Evolutionary conservation across 2,797 vertebrate genomes (phyloP).

Genomic region (Labeo calbasu): DNA sequence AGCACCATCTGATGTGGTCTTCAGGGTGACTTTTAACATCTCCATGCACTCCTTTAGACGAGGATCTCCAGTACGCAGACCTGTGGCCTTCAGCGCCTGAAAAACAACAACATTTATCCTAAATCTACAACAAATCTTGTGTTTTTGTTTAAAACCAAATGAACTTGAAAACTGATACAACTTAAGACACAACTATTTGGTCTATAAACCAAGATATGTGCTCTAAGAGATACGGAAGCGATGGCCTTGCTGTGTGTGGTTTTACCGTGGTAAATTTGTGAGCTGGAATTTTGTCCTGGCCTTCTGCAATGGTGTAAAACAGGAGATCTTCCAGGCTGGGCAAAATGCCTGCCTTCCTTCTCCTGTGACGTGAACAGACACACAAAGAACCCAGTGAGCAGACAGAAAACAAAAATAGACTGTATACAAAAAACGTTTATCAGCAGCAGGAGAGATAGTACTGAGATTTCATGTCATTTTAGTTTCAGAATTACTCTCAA

Average conservation of each 20-base stretch:
- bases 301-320: slow-evolving; percentile 98
- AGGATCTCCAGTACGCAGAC: slow-evolving; percentile 94
- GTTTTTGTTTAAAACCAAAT: not conserved
- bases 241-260: not conserved
- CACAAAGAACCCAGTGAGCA: slow-evolving; percentile 28
- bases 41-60: slow-evolving; percentile 99
- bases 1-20: slow-evolving; percentile 93
- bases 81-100: slow-evolving; percentile 95
- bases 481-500: slow-evolving; percentile 34
- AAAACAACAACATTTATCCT: slow-evolving; percentile 28
- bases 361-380: slow-evolving; percentile 74
- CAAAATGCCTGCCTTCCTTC: slow-evolving; percentile 91
- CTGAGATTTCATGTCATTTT: slow-evolving; percentile 13
- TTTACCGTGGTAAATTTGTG: slow-evolving; percentile 98
- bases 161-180: not conserved
- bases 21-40: slow-evolving; percentile 94
- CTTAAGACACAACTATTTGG: not conserved
- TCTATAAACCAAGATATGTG: not conserved
- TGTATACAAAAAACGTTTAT: slow-evolving; percentile 40
- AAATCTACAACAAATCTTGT: not conserved
- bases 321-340: slow-evolving; percentile 97
- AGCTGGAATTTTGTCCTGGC: slow-evolving; percentile 97
- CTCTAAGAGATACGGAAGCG: not conserved
- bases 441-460: slow-evolving; percentile 62
- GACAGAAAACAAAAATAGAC: slow-evolving; percentile 7